Evolutionary conservation across 2,113 vertebrate species (phyloP).

Genomic region (Spea bombifrons): DNA sequence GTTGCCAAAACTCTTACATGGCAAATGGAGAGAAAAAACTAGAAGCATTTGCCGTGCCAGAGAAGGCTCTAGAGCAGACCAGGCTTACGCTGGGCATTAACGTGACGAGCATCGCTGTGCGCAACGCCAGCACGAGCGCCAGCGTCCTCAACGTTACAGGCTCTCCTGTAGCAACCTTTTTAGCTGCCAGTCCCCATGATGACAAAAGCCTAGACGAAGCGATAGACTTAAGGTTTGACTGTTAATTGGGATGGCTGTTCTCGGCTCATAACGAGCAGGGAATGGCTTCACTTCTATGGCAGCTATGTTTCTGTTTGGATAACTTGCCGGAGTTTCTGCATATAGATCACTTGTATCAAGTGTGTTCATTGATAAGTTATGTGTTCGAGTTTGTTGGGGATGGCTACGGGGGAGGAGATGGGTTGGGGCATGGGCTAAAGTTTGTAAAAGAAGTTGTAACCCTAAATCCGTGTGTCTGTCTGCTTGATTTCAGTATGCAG

Average conservation of each 20-base stretch:
- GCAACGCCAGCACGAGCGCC: constrained; percentile 83
- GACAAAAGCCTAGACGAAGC: constrained; percentile 92
- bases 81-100: constrained; percentile 97
- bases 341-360: constrained; percentile 91
- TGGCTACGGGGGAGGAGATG: constrained; percentile 46
- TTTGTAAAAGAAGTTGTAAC: constrained; percentile 43
- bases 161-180: constrained; percentile 88
- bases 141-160: constrained; percentile 86
- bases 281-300: constrained; percentile 86
- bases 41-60: constrained; percentile 96
- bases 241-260: constrained; percentile 68
- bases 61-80: constrained; percentile 98
- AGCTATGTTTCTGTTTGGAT: constrained; percentile 88
- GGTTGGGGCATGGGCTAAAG: background rate
- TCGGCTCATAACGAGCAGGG: constrained; percentile 60
- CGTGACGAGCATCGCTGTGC: constrained; percentile 94
- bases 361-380: constrained; percentile 85
- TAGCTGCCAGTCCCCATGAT: constrained; percentile 86
- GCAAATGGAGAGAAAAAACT: constrained; percentile 98
- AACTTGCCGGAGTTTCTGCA: constrained; percentile 83
- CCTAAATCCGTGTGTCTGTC: constrained; percentile 17
- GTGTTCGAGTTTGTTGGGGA: constrained; percentile 65
- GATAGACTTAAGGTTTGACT: constrained; percentile 97
- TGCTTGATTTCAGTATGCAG: constrained; percentile 20
- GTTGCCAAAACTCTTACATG: constrained; percentile 99